phyloP scores from a whole-genome alignment of 2,113 vertebrate genomes.

The Raja brachyura region DNA sequence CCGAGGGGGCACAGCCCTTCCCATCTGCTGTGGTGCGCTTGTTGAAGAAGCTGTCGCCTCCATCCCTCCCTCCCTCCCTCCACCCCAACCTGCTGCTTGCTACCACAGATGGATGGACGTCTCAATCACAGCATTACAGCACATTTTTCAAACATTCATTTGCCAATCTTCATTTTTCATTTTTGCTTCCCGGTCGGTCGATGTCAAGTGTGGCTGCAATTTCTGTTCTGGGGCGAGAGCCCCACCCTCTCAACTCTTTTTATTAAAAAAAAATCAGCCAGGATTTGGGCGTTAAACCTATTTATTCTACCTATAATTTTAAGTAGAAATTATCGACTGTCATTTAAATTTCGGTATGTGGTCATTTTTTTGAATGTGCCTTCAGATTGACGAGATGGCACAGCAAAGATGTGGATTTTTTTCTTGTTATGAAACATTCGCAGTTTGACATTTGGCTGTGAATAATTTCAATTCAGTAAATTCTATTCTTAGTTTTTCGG shows the following conservation, averaged over 20 bases:
- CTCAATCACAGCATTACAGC: neutral
- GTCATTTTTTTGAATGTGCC: neutral
- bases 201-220: slow-evolving; percentile 14
- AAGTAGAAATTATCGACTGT: neutral
- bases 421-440: neutral
- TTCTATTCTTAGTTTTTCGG: neutral
- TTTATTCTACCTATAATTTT: neutral
- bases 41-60: slow-evolving; percentile 13
- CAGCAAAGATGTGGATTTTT: neutral
- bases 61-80: too few species aligned
- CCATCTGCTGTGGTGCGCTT: neutral
- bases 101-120: neutral
- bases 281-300: neutral
- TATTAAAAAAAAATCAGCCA: too few species aligned
- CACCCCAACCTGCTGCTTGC: neutral
- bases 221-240: neutral
- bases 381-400: neutral
- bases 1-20: neutral
- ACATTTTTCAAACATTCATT: neutral
- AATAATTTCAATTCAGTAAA: neutral
- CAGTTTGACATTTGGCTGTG: neutral
- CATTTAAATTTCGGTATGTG: neutral
- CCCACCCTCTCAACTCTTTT: neutral
- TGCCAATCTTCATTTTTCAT: too few species aligned
- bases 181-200: neutral